Evolutionary conservation across 2,113 vertebrate species (phyloP).

Genomic region (Lutjanus erythropterus): DNA sequence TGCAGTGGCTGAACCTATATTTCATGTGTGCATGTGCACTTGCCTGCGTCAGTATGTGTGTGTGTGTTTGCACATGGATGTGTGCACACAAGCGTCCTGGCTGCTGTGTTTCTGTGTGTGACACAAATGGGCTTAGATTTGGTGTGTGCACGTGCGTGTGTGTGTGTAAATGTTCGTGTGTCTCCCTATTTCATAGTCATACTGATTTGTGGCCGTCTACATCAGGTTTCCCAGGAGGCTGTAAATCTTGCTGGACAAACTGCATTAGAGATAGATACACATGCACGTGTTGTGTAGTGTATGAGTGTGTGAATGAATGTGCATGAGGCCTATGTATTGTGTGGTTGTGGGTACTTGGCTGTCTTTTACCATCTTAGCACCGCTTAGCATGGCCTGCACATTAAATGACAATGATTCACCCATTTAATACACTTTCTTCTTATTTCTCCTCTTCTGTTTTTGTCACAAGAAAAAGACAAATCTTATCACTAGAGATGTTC

Average conservation of each 20-base stretch:
- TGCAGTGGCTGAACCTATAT: constrained; percentile 80
- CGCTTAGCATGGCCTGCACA: too few species aligned
- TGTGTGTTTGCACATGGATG: constrained; percentile 43
- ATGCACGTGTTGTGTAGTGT: constrained; percentile 13
- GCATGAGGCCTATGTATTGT: constrained; percentile 18
- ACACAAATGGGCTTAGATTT: constrained; percentile 58
- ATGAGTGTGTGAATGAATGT: constrained; percentile 32
- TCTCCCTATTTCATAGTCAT: constrained; percentile 89
- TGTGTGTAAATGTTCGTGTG: constrained; percentile 49
- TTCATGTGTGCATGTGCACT: constrained; percentile 67
- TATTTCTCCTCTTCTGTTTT: background rate
- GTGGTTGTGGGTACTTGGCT: constrained; percentile 10
- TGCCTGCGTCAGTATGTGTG: constrained; percentile 11
- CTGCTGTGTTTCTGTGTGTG: constrained; percentile 40
- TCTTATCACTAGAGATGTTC: too few species aligned
- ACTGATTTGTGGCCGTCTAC: constrained; percentile 92
- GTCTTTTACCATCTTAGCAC: constrained; percentile 48
- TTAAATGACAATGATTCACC: background rate
- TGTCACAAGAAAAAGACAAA: background rate
- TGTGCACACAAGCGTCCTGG: constrained; percentile 17
- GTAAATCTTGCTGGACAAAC: constrained; percentile 89
- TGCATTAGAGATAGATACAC: constrained; percentile 66
- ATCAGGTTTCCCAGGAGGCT: constrained; percentile 89
- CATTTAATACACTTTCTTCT: background rate
- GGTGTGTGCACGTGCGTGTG: constrained; percentile 10